Evolutionary conservation across 2,888 invertebrate species (phyloP), one percentile per base, ranked within the genome.

Genomic region (Zhuqinia jingwanae): DNA sequence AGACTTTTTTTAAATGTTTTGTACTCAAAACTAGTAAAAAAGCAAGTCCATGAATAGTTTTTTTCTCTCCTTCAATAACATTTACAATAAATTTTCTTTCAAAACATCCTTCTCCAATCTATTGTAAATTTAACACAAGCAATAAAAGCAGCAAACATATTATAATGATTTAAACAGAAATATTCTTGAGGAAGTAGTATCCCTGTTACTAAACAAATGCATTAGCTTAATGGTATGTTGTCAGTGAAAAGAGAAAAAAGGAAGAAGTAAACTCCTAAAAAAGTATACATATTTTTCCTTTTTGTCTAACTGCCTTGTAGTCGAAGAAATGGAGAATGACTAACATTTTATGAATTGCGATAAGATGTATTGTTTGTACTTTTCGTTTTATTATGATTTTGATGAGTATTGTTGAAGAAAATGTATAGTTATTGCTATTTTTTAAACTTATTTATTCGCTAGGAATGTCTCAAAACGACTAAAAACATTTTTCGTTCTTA

Each of bases 1-100:
- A 82, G 42, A 73, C 73, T 82, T 75, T 76, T 83, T n/a, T n/a
- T n/a, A n/a, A n/a, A 76, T 60, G 30, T 65, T 60, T 83, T 76
- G 45, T 13, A 11, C 15, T 30, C n/a, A n/a, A 27, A n/a, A n/a
- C n/a, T n/a, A n/a, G n/a, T n/a, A n/a, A n/a, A n/a, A n/a, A n/a
- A n/a, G n/a, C n/a, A n/a, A n/a, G n/a, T n/a, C n/a, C n/a, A 13
- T 63, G 3, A 8, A 20, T n/a, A 63, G 20, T 83, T 63, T 76
- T 63, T 17, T n/a, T 68, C 2, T 20, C 17, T 45, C 10, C 25
- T 36, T n/a, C 15, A 27, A 8, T 65, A 8, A 11, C 70, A n/a
- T n/a, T n/a, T n/a, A n/a, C n/a, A n/a, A n/a, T n/a, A n/a, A n/a
- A n/a, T n/a, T n/a, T n/a, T n/a, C n/a, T n/a, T n/a, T n/a, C n/a